Conservation (phyloP, 1,140 invertebrate species). For the Magallana gigas region DNA sequence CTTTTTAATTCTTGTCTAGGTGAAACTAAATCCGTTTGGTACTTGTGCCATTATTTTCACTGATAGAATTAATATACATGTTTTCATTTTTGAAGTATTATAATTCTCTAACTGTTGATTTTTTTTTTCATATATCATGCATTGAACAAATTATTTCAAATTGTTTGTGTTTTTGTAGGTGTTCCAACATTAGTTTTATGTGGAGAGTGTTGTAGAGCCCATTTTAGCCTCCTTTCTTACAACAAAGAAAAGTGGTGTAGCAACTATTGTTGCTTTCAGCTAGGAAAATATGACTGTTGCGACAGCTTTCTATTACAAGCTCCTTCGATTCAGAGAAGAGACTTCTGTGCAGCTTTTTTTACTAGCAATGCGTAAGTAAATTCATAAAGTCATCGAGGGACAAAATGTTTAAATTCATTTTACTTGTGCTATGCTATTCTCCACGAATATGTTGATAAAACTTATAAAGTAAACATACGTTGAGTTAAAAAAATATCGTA, state of each 20-base stretch:
- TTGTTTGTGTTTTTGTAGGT: not conserved
- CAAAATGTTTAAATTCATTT: too few relatives aligned
- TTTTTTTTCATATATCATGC: not conserved
- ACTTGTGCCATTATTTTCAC: too few relatives aligned
- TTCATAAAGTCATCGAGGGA: too few relatives aligned
- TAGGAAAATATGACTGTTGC: slow-evolving; percentile 41
- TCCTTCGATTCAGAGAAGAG: slow-evolving; percentile 25
- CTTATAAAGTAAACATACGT: too few relatives aligned
- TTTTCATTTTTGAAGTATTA: too few relatives aligned
- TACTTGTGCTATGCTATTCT: too few relatives aligned
- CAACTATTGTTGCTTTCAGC: slow-evolving; percentile 44
- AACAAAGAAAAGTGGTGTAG: slow-evolving; percentile 45
- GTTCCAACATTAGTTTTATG: not conserved
- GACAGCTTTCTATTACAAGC: slow-evolving; percentile 30
- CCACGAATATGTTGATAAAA: too few relatives aligned
- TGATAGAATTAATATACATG: too few relatives aligned
- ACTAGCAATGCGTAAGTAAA: slow-evolving; percentile 21
- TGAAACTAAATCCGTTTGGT: too few relatives aligned
- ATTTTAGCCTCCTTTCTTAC: slow-evolving; percentile 4
- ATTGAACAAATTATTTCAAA: too few relatives aligned
- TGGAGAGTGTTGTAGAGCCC: slow-evolving; percentile 39
- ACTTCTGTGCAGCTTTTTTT: slow-evolving; percentile 37
- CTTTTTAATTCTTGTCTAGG: too few relatives aligned
- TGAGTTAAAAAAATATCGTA: too few relatives aligned
- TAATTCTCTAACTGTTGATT: not conserved